Conservation (phyloP, 2,797 vertebrate genomes). For the Platalea minor region DNA sequence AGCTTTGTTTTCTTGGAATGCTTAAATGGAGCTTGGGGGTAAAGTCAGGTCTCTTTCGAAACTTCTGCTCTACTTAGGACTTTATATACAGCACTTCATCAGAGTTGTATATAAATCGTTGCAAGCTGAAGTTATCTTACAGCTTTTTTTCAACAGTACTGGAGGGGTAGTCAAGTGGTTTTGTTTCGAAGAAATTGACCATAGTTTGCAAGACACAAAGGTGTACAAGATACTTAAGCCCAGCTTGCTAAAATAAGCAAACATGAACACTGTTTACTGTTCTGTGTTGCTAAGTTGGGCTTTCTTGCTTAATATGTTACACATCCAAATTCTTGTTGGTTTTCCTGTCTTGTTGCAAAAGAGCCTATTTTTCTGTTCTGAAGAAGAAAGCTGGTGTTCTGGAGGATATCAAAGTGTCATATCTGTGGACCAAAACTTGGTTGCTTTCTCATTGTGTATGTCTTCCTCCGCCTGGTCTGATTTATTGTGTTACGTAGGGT, state of each 20-base stretch:
- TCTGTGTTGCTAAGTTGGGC: background rate
- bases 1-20: background rate
- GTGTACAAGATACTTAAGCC: background rate
- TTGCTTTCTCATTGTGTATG: background rate
- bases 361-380: background rate
- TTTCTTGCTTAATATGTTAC: background rate
- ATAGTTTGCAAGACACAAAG: background rate
- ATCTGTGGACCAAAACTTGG: background rate
- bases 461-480: background rate
- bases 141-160: background rate
- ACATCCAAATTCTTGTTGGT: background rate
- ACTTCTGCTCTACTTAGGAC: background rate
- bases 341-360: background rate
- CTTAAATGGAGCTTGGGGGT: background rate
- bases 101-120: fast-evolving
- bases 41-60: background rate
- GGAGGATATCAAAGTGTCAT: background rate
- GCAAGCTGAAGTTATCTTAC: background rate
- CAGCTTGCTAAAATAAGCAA: background rate
- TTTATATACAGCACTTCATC: background rate
- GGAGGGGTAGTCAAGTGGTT: background rate
- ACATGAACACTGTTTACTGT: background rate
- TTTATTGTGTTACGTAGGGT: background rate
- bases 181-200: background rate
- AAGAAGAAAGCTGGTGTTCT: background rate